A percentile compares a stretch with the other conserved stretches of the same genome.
Conservation (phyloP, 2,113 vertebrate species). For the Mastomys natalensis region DNA sequence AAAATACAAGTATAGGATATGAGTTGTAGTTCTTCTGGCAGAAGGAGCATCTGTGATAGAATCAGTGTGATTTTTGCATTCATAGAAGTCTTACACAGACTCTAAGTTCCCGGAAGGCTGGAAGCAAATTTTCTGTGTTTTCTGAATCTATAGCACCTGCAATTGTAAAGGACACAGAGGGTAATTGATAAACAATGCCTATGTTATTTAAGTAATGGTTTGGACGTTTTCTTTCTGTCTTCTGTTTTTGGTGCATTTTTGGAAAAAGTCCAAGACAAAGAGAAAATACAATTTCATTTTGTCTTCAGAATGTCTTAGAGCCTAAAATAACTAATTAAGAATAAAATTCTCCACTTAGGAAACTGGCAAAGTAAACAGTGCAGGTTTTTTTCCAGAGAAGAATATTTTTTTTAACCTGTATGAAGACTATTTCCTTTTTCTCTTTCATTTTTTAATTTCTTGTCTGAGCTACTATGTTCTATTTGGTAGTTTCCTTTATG, state of each 20-base stretch:
- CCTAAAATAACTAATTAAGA: conserved; percentile 62
- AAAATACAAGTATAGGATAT: background rate
- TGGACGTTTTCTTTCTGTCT: background rate
- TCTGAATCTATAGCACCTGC: background rate
- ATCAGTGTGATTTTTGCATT: background rate
- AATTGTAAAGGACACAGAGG: background rate
- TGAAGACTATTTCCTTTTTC: background rate
- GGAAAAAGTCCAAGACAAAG: conserved; percentile 41
- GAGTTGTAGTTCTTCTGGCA: background rate
- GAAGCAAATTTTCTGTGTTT: background rate
- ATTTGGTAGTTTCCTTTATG: background rate
- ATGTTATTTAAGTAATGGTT: conserved; percentile 42
- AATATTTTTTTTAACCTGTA: background rate
- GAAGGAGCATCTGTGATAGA: background rate
- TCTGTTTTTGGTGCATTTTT: conserved; percentile 44
- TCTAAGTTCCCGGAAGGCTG: background rate
- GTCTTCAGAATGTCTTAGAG: background rate
- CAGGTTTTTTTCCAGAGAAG: background rate
- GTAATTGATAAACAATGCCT: conserved; percentile 34
- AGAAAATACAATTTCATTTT: conserved; percentile 50
- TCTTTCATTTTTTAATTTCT: background rate
- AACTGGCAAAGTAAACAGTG: background rate
- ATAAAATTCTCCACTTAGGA: conserved; percentile 32
- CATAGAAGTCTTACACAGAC: background rate
- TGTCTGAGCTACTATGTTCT: background rate